Evolutionary conservation across 2,888 invertebrate genomes (phyloP).

Genomic region (Prosapia bicincta): DNA sequence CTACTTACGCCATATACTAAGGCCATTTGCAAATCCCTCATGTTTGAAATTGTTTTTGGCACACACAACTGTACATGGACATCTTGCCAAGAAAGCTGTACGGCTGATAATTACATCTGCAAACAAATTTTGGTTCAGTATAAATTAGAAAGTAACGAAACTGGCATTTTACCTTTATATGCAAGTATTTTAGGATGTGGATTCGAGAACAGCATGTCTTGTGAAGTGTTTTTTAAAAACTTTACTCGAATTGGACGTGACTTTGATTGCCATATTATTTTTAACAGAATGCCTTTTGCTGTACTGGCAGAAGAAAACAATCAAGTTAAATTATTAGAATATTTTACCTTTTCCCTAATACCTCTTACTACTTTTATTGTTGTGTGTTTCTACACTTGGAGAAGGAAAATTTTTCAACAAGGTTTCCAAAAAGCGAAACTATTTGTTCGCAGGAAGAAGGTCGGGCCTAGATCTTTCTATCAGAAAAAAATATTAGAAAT

Average conservation of each 20-base stretch:
- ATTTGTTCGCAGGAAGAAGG: constrained; percentile 11
- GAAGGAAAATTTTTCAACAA: constrained; percentile 21
- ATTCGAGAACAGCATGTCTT: neutral
- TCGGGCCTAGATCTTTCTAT: constrained; percentile 32
- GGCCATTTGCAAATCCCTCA: constrained; percentile 33
- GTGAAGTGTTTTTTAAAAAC: constrained; percentile 14
- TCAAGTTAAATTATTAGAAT: neutral
- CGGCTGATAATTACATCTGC: constrained; percentile 41
- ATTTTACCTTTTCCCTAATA: constrained; percentile 23
- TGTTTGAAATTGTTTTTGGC: constrained; percentile 33
- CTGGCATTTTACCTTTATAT: constrained; percentile 13
- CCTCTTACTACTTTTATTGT: constrained; percentile 19
- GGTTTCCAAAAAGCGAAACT: constrained; percentile 24
- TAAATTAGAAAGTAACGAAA: constrained; percentile 14
- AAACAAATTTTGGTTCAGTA: constrained; percentile 41
- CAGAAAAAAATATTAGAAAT: constrained; percentile 33
- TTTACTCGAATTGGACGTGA: neutral
- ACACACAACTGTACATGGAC: constrained; percentile 43
- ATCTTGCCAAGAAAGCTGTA: constrained; percentile 44
- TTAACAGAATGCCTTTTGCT: constrained; percentile 4
- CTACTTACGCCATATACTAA: constrained; percentile 34
- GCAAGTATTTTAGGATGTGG: constrained; percentile 19
- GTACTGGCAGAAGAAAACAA: constrained; percentile 11
- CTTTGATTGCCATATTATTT: constrained; percentile 15
- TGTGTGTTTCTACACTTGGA: constrained; percentile 22